phyloP scores from a whole-genome alignment of 2,888 invertebrate species.

The Lithosia quadra region DNA sequence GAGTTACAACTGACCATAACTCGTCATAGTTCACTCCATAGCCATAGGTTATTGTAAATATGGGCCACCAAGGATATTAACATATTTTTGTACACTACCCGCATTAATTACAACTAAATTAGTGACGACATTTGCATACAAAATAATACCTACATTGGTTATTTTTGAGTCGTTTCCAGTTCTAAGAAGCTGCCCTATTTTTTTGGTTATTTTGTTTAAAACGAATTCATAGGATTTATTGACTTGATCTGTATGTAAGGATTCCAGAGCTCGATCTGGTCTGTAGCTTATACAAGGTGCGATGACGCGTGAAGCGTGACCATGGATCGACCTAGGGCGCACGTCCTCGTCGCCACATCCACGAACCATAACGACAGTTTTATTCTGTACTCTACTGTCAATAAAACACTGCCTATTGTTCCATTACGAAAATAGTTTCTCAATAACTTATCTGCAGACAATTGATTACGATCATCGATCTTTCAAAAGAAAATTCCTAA shows the following conservation, averaged over 20 bases:
- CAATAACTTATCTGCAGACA: conserved; percentile 39
- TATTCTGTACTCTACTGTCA: conserved; percentile 46
- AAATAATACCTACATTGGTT: background rate
- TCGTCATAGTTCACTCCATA: background rate
- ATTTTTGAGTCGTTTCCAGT: background rate
- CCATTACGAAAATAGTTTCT: conserved; percentile 52
- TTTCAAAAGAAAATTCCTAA: conserved; percentile 15
- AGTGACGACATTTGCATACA: conserved; percentile 9
- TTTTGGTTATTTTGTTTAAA: background rate
- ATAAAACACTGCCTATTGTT: conserved; percentile 60
- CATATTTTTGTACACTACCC: background rate
- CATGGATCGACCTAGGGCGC: conserved; percentile 78
- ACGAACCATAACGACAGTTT: conserved; percentile 75
- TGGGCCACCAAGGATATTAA: conserved; percentile 11
- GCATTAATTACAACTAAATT: conserved; percentile 21
- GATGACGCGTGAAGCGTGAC: conserved; percentile 80
- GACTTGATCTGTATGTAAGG: background rate
- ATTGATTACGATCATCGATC: conserved; percentile 33
- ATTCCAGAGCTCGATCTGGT: conserved; percentile 15
- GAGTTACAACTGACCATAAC: background rate
- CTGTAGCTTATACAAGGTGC: conserved; percentile 58
- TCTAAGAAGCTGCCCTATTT: background rate
- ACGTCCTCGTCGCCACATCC: conserved; percentile 72
- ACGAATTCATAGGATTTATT: background rate
- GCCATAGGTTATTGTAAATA: conserved; percentile 10